Conservation (phyloP, 2,113 vertebrate genomes). For the Rhegmatorhina hoffmannsi region DNA sequence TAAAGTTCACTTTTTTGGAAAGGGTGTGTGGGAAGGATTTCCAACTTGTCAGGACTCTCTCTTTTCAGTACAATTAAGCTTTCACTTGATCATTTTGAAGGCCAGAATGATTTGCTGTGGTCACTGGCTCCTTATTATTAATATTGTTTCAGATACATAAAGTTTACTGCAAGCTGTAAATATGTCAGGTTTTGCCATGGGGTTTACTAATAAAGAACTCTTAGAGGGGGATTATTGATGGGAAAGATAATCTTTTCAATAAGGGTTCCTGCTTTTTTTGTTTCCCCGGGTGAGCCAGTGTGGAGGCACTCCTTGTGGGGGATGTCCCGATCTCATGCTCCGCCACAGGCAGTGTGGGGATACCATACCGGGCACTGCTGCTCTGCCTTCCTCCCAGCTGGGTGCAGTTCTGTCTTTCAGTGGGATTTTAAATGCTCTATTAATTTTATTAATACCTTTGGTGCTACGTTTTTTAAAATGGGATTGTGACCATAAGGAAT, state of each 20-base stretch:
- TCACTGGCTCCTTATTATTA: constrained; percentile 68
- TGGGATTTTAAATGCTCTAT: background rate
- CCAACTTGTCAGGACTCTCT: constrained; percentile 57
- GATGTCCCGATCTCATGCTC: background rate
- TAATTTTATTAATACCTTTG: background rate
- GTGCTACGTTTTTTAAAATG: background rate
- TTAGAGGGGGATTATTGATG: constrained; percentile 78
- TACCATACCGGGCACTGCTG: background rate
- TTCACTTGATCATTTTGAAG: constrained; percentile 77
- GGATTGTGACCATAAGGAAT: background rate
- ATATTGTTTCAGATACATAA: constrained; percentile 77
- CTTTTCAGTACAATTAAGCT: constrained; percentile 75
- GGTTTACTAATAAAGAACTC: constrained; percentile 79
- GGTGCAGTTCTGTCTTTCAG: background rate
- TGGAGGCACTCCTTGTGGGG: constrained; percentile 1
- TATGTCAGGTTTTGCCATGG: constrained; percentile 78
- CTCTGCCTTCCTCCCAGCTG: background rate
- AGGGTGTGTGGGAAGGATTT: constrained; percentile 64
- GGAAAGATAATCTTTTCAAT: constrained; percentile 83
- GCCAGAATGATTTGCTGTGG: constrained; percentile 74
- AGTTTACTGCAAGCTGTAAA: constrained; percentile 80
- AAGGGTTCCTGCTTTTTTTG: constrained; percentile 61
- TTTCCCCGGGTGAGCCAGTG: background rate
- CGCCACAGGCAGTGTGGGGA: background rate
- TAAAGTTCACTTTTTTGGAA: constrained; percentile 45